Conservation (phyloP, 2,113 vertebrate species). For the Calonectris borealis region DNA sequence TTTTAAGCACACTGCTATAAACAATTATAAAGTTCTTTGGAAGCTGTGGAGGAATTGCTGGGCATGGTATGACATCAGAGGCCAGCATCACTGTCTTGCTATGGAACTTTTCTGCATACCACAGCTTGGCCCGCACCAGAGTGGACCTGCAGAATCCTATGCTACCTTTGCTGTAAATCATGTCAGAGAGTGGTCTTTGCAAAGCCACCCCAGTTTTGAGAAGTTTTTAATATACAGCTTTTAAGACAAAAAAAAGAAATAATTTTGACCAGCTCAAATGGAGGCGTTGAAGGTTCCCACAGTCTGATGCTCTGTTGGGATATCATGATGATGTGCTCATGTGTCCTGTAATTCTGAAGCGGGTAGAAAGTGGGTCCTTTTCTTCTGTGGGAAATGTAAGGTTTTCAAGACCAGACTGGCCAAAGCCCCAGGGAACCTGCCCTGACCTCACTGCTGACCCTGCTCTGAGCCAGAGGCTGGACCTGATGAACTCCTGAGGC, state of each 20-base stretch:
- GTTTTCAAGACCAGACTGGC: neutral
- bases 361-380: neutral
- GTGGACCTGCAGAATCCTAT: neutral
- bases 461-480: neutral
- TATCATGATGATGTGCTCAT: neutral
- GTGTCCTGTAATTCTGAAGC: neutral
- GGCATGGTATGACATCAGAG: neutral
- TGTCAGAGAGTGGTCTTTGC: neutral
- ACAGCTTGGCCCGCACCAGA: neutral
- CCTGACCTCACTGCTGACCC: neutral
- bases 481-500: neutral
- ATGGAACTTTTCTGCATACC: neutral
- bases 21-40: neutral
- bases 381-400: neutral
- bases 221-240: neutral
- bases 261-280: neutral
- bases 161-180: neutral
- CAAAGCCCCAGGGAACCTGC: neutral
- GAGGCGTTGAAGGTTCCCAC: fast-evolving
- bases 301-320: neutral
- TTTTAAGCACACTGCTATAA: neutral
- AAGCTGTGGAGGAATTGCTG: neutral
- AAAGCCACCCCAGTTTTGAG: neutral
- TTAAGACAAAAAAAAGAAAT: neutral
- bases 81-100: neutral